Conservation (phyloP, 2,113 vertebrate species). For the Arenaria interpres region DNA sequence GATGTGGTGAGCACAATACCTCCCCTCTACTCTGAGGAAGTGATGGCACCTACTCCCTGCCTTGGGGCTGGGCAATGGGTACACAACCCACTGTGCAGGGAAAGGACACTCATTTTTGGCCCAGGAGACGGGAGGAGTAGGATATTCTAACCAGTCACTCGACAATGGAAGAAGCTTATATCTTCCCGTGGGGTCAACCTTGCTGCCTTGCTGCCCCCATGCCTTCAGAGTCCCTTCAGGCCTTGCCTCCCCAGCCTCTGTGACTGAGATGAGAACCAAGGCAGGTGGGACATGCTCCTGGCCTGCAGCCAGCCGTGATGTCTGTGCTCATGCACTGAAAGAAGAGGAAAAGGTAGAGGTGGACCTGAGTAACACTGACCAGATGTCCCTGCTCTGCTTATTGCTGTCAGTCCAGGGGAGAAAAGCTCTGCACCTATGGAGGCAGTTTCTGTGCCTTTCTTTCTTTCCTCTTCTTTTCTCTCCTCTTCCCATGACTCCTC, state of each 20-base stretch:
- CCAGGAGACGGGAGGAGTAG: not conserved
- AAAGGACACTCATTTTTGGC: not conserved
- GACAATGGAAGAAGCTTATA: not conserved
- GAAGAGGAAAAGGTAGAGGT: not conserved
- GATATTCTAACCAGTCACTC: not conserved
- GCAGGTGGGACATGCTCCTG: not conserved
- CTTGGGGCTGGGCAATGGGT: not conserved
- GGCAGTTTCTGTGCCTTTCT: not conserved
- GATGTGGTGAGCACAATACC: rapidly evolving
- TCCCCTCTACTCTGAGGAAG: not conserved
- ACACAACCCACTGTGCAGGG: not conserved
- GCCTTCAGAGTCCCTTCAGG: not conserved
- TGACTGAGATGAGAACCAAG: not conserved
- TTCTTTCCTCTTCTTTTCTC: not conserved
- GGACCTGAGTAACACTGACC: rapidly evolving
- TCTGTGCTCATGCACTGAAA: not conserved
- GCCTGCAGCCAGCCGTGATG: not conserved
- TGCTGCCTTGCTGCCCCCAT: not conserved
- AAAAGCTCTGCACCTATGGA: not conserved
- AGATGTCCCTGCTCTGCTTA: not conserved
- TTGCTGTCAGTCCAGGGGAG: not conserved
- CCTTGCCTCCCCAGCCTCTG: not conserved
- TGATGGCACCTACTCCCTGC: not conserved
- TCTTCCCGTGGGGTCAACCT: not conserved
- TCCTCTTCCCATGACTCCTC: not conserved